Conservation (phyloP, 2,797 vertebrate genomes). For the Hoplostethus mediterraneus region DNA sequence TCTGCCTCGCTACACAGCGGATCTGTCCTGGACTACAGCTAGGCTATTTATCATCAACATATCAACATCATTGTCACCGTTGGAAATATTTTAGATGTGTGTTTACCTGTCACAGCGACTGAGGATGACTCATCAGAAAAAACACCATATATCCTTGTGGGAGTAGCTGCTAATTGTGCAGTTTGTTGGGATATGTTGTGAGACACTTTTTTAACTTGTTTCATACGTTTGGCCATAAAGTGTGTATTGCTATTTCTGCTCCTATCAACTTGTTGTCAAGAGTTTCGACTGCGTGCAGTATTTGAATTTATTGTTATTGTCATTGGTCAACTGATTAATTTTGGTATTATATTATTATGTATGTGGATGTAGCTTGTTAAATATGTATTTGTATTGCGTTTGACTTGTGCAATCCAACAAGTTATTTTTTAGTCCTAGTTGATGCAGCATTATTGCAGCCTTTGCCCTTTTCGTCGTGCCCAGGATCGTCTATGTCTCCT, state of each 20-base stretch:
- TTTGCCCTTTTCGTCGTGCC: constrained; percentile 60
- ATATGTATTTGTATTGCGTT: constrained; percentile 3
- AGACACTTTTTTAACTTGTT: constrained; percentile 36
- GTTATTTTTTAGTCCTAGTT: constrained; percentile 44
- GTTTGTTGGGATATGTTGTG: constrained; percentile 38
- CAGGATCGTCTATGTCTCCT: constrained; percentile 37
- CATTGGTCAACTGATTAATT: not conserved
- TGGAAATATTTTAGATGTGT: constrained; percentile 63
- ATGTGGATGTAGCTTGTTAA: not conserved
- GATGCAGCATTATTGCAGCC: constrained; percentile 59
- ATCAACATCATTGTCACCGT: constrained; percentile 43
- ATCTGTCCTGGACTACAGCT: constrained; percentile 61
- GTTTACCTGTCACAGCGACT: constrained; percentile 54
- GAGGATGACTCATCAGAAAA: constrained; percentile 83
- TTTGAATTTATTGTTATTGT: not conserved
- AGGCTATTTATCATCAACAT: constrained; percentile 51
- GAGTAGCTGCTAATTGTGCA: constrained; percentile 48
- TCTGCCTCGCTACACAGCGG: constrained; percentile 28
- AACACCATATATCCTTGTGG: constrained; percentile 56
- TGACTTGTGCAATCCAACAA: constrained; percentile 36
- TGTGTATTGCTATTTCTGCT: constrained; percentile 16
- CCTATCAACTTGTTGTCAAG: constrained; percentile 59
- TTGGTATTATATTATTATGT: not conserved
- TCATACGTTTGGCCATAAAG: constrained; percentile 11
- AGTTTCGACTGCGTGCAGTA: constrained; percentile 20